Base-by-base conservation (phyloP, 2,888 invertebrate genomes). In the Lepidochrysops patricia region DNA sequence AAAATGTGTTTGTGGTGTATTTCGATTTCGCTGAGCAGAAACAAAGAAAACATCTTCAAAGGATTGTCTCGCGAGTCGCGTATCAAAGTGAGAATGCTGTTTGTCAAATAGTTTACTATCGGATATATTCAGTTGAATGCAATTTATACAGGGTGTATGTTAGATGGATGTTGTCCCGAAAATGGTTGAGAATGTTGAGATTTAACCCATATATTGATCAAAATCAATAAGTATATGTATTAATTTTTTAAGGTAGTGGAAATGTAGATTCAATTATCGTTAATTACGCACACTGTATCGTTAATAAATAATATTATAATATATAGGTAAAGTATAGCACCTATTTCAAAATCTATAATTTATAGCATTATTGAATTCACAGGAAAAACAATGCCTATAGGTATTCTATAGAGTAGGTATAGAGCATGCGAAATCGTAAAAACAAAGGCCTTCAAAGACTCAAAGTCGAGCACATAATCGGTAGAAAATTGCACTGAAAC, bases 31-130 rank as follows among this genome's bases (percentile, higher is more conserved):
- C 19, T 12, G 43, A 19, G 43, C 43, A 43, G 9, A 43, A 43
- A 43, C 43, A 43, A 43, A 43, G 43, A 43, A 43, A 43, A 43
- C 43, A 19, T 43, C 43, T 43, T 43, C 43, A 43, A 43, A 43
- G 43, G 43, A 23, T 43, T 43, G 43, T 23, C 7, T 19, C 9
- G 37, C 13, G 13, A 5, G 13, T 15, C 37, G 43, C 9, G 3
- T 43, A 19, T 43, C 37, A 43, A 43, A 43, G 43, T 43, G 43
- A 43, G 43, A 23, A 23, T 19, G 19, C 37, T 9, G 15, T 15
- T 7, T 29, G 29, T 43, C 12, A 12, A 19, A 43, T 19, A 19
- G 9, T n/a, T n/a, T n/a, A n/a, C 43, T 37, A 37, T 37, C 37
- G 19, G 19, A 9, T 9, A 29, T 1, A 6, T 29, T 29, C 29